phyloP scores from a whole-genome alignment of 2,113 vertebrate genomes.

The Lophochroa leadbeateri region DNA sequence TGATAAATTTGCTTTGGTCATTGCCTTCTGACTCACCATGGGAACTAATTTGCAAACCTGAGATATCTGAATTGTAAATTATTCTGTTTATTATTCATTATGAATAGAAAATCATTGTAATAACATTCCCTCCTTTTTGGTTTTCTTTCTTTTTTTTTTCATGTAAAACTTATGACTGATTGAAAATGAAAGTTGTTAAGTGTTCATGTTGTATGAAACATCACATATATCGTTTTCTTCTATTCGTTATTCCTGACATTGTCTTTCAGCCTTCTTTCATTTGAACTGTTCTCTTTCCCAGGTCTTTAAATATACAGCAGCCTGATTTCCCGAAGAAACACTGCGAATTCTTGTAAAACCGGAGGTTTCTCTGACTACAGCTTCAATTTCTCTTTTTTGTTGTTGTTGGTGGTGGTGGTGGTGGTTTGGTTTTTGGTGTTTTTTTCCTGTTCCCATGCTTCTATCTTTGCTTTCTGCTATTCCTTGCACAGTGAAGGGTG shows the following conservation, averaged over 20 bases:
- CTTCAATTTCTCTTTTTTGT: background rate
- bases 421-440: background rate
- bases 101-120: slow-evolving; percentile 7
- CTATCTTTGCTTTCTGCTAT: background rate
- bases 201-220: background rate
- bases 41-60: slow-evolving; percentile 9
- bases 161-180: background rate
- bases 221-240: background rate
- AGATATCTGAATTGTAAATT: slow-evolving; percentile 47
- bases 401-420: background rate
- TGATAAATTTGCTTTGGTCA: slow-evolving; percentile 47
- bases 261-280: background rate
- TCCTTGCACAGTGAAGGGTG: background rate
- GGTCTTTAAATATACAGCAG: background rate
- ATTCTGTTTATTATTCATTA: slow-evolving; percentile 42
- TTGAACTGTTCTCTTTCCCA: background rate
- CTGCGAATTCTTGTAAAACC: background rate
- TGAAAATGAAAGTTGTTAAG: background rate
- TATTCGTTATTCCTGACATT: background rate
- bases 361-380: background rate
- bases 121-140: background rate
- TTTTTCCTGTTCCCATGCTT: background rate
- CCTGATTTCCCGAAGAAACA: background rate
- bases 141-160: background rate
- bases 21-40: slow-evolving; percentile 18